Evolutionary conservation across 2,888 invertebrate species (phyloP).

Genomic region (Campoplex capitator): DNA sequence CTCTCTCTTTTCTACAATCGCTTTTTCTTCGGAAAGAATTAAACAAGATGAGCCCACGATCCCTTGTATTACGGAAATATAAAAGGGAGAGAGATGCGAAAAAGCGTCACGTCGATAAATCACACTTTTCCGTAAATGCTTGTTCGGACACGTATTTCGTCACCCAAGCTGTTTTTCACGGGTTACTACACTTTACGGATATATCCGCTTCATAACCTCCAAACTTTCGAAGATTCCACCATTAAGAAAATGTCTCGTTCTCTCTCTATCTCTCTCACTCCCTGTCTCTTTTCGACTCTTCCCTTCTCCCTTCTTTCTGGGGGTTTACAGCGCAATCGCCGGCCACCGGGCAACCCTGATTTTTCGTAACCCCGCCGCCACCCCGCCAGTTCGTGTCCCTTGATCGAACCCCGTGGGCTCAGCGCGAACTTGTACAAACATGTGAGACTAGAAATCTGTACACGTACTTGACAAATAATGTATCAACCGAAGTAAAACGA

Average conservation of each 20-base stretch:
- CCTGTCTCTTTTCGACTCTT: neutral
- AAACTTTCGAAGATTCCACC: slow-evolving; percentile 74
- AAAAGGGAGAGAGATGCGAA: neutral
- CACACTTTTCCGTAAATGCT: neutral
- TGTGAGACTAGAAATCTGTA: slow-evolving; percentile 24
- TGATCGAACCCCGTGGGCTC: slow-evolving; percentile 36
- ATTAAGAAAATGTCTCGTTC: slow-evolving; percentile 31
- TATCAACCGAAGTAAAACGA: neutral
- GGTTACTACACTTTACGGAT: slow-evolving; percentile 36
- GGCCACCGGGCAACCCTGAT: slow-evolving; percentile 51
- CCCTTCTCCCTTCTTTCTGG: slow-evolving; percentile 13
- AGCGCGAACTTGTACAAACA: slow-evolving; percentile 15
- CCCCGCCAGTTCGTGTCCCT: slow-evolving; percentile 5
- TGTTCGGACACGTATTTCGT: slow-evolving; percentile 1
- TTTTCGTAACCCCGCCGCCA: slow-evolving; percentile 42
- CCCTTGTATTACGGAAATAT: neutral
- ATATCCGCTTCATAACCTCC: slow-evolving; percentile 76
- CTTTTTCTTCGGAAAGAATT: slow-evolving; percentile 12
- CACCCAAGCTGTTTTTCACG: neutral
- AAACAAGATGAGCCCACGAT: slow-evolving; percentile 1
- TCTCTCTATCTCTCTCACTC: slow-evolving; percentile 14
- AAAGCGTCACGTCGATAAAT: slow-evolving; percentile 2
- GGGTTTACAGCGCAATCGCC: slow-evolving; percentile 53
- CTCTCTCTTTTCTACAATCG: neutral
- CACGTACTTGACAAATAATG: slow-evolving; percentile 4